Conservation (phyloP, 1,140 invertebrate genomes). For the Diplogasteroides magnus region DNA sequence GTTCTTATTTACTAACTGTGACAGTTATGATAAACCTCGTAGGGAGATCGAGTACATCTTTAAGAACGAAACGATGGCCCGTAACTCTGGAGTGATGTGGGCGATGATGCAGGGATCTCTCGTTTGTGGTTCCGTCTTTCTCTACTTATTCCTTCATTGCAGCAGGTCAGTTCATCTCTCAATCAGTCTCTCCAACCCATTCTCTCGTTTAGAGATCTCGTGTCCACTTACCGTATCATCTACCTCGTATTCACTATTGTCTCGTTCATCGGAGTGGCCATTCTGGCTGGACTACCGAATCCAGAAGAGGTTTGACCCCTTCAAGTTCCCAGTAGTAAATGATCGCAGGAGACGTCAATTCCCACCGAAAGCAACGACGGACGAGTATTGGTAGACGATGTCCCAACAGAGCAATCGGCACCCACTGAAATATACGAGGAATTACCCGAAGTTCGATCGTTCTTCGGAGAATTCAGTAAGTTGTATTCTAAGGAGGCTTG, state of each 20-base stretch:
- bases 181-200: conserved; percentile 6
- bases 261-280: conserved; percentile 13
- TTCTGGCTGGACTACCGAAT: conserved; percentile 11
- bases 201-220: conserved; percentile 11
- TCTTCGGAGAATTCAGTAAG: too few species aligned
- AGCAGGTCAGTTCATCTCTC: conserved; percentile 12
- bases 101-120: conserved; percentile 30
- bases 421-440: too few species aligned
- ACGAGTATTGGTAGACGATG: too few species aligned
- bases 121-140: conserved; percentile 20
- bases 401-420: too few species aligned
- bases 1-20: too few species aligned
- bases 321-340: background rate
- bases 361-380: too few species aligned
- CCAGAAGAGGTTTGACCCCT: too few species aligned
- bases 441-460: too few species aligned
- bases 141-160: conserved; percentile 27
- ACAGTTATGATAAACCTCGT: too few species aligned
- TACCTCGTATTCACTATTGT: conserved; percentile 17
- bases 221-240: conserved; percentile 9
- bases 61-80: conserved; percentile 24
- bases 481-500: too few species aligned
- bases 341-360: background rate
- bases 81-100: conserved; percentile 35
- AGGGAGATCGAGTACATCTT: too few species aligned